phyloP scores from a whole-genome alignment of 2,113 vertebrate genomes.

The Mobula hypostoma region DNA sequence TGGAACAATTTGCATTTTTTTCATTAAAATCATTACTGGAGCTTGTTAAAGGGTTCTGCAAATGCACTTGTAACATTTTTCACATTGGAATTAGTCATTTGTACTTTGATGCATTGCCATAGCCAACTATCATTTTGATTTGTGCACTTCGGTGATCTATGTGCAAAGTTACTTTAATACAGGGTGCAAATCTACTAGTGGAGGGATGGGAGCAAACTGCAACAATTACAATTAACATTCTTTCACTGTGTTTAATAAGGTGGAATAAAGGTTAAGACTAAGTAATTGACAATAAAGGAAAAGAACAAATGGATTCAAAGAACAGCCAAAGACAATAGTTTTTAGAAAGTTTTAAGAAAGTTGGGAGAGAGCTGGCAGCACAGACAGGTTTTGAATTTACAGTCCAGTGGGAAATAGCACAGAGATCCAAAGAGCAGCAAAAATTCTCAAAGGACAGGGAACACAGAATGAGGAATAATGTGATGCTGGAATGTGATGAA shows the following conservation, averaged over 20 bases:
- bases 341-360: not conserved
- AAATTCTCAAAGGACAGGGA: not conserved
- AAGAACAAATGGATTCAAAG: not conserved
- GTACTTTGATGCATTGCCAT: conserved; percentile 21
- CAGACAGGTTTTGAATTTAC: not conserved
- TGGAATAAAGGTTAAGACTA: not conserved
- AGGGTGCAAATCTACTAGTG: not conserved
- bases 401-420: no score
- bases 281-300: not conserved
- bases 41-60: conserved; percentile 11
- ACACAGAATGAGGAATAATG: not conserved
- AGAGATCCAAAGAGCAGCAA: no score
- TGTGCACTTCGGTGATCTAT: not conserved
- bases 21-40: conserved; percentile 21
- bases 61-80: conserved; percentile 16
- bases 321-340: not conserved
- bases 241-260: not conserved
- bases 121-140: not conserved
- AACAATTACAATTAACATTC: not conserved
- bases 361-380: not conserved
- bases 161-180: not conserved
- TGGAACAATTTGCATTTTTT: not conserved
- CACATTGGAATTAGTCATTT: not conserved
- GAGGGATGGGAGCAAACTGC: not conserved
- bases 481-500: not conserved